Evolutionary conservation across 1,140 invertebrate genomes (phyloP).

Genomic region (Battus philenor): DNA sequence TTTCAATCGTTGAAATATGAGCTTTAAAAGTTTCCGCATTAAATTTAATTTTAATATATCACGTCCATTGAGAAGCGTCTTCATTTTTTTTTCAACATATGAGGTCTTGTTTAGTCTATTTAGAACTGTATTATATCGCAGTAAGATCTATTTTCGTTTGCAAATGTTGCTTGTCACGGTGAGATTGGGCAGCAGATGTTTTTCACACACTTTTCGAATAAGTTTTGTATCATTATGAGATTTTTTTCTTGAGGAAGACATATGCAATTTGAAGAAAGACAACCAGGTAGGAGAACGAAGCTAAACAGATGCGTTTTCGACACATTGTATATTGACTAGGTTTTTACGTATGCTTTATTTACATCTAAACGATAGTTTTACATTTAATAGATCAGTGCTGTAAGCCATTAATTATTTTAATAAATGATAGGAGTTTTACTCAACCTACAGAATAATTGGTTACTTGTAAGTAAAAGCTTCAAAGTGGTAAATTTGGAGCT

Average conservation of each 20-base stretch:
- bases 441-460: too few relatives aligned
- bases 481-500: too few relatives aligned
- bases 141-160: neutral
- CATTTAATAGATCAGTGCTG: too few relatives aligned
- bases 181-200: conserved; percentile 50
- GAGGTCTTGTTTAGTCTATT: neutral
- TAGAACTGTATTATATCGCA: neutral
- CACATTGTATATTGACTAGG: neutral
- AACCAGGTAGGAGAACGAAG: conserved; percentile 42
- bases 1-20: neutral
- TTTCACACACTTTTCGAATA: conserved; percentile 55
- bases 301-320: conserved; percentile 31
- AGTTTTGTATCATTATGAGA: conserved; percentile 63
- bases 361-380: too few relatives aligned
- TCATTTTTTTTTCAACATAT: conserved; percentile 1
- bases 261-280: conserved; percentile 41
- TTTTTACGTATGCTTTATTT: conserved; percentile 1
- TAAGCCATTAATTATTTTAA: too few relatives aligned
- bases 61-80: neutral
- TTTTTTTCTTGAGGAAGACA: conserved; percentile 59
- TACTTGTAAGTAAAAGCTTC: too few relatives aligned
- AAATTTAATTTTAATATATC: conserved; percentile 20
- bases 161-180: neutral
- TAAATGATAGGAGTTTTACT: too few relatives aligned
- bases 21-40: neutral